A percentile compares a stretch with the other conserved stretches of the same genome.
Evolutionary conservation across 2,888 invertebrate species (phyloP).

Genomic region (Ophion slaviceki): DNA sequence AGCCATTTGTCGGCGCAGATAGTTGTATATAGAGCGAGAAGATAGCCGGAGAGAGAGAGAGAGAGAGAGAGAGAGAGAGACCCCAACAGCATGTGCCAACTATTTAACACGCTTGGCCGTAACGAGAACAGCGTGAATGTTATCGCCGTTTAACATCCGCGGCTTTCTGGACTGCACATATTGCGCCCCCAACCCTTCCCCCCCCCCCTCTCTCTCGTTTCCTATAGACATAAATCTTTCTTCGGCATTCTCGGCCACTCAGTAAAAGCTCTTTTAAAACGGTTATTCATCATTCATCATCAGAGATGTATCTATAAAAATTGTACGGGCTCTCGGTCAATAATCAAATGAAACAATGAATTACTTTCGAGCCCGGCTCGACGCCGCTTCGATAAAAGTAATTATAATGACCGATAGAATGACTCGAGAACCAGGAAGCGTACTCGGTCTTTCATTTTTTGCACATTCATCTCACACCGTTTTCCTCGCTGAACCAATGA

Average conservation of each 20-base stretch:
- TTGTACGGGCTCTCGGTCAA: conserved; percentile 21
- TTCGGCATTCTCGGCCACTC: conserved; percentile 38
- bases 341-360: conserved; percentile 24
- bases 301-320: conserved; percentile 12
- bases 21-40: conserved; percentile 20
- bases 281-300: conserved; percentile 31
- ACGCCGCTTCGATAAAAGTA: too few relatives aligned
- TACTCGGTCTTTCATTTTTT: too few relatives aligned
- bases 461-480: too few relatives aligned
- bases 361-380: too few relatives aligned
- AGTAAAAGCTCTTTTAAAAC: conserved; percentile 41
- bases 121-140: conserved; percentile 71
- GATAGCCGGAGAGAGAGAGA: background rate
- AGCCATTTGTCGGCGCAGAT: conserved; percentile 65
- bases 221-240: conserved; percentile 32
- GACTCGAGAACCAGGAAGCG: too few relatives aligned
- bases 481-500: too few relatives aligned
- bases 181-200: conserved; percentile 10
- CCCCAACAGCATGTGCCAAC: conserved; percentile 70
- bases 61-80: conserved; percentile 32
- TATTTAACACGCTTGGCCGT: conserved; percentile 71
- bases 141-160: conserved; percentile 70
- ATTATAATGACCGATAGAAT: too few relatives aligned
- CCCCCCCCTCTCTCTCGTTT: conserved; percentile 15
- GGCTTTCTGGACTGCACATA: conserved; percentile 64